A percentile compares a stretch with the other conserved stretches of the same genome.
phyloP scores from a whole-genome alignment of 2,797 vertebrate species.

The Podarcis siculus region DNA sequence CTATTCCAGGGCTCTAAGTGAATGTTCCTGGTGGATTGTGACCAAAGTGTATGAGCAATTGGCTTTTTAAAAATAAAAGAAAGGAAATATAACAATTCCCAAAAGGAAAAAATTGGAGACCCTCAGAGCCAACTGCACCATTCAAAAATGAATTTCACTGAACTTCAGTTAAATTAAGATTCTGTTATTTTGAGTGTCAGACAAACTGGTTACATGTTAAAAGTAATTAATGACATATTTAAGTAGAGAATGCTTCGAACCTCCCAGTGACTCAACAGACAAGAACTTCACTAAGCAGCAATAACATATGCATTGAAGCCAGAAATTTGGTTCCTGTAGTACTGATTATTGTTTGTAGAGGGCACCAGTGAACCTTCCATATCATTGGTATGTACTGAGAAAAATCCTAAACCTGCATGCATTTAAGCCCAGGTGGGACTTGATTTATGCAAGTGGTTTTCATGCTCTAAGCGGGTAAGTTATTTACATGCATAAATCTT shows the following conservation, averaged over 20 bases:
- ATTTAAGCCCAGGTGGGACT: not conserved
- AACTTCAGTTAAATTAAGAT: not conserved
- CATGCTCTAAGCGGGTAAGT: not conserved
- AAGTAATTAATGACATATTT: not conserved
- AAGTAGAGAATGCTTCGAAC: too few relatives aligned
- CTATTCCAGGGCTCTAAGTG: not conserved
- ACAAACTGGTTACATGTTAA: not conserved
- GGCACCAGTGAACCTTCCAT: not conserved
- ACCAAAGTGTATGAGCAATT: not conserved
- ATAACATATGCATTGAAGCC: not conserved
- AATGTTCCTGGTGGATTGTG: not conserved
- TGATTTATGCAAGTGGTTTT: not conserved
- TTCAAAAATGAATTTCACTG: not conserved
- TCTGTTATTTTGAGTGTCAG: not conserved
- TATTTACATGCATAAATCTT: not conserved
- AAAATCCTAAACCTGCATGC: not conserved
- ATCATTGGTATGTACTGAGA: not conserved
- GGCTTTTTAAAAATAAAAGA: not conserved
- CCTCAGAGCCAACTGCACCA: not conserved
- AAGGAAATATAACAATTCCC: not conserved
- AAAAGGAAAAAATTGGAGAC: not conserved
- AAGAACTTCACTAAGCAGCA: not conserved
- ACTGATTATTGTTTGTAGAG: constrained; percentile 13
- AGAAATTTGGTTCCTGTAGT: not conserved
- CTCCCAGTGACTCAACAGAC: too few relatives aligned